These are phyloP conservation scores for Odontocolon sp. DNA, from an alignment of 2,888 invertebrate species.

Conservation along the genomic window DNA sequence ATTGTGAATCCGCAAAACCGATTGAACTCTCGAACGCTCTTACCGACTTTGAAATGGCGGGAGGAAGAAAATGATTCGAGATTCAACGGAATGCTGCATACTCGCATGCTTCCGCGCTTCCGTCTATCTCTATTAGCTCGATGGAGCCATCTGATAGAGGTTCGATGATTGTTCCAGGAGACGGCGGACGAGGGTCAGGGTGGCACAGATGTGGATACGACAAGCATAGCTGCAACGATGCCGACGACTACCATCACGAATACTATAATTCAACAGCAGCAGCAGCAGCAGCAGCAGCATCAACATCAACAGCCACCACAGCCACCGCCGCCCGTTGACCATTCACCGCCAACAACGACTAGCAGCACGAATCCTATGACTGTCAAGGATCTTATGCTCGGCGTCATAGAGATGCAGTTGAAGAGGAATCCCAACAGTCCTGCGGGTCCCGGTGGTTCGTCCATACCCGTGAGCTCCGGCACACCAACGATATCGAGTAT, in stretches of 20 bases:
- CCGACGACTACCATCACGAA: slow-evolving; percentile 69
- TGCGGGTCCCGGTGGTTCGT: slow-evolving; percentile 70
- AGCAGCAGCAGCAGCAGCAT: slow-evolving; percentile 16
- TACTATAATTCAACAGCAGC: slow-evolving; percentile 62
- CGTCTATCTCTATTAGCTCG: slow-evolving; percentile 63
- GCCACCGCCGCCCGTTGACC: slow-evolving; percentile 67
- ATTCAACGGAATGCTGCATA: slow-evolving; percentile 1
- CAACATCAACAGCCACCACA: slow-evolving; percentile 67
- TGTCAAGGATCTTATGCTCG: slow-evolving; percentile 91
- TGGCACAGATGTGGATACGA: slow-evolving; percentile 79
- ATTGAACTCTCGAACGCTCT: neutral
- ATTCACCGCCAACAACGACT: slow-evolving; percentile 75
- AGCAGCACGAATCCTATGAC: slow-evolving; percentile 85
- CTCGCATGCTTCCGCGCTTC: slow-evolving; percentile 47
- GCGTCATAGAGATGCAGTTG: slow-evolving; percentile 91
- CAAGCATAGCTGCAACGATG: slow-evolving; percentile 71
- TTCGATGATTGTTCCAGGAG: slow-evolving; percentile 82
- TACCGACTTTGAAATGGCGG: neutral
- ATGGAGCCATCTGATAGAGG: slow-evolving; percentile 80
- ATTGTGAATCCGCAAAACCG: neutral
- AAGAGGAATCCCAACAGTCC: slow-evolving; percentile 85
- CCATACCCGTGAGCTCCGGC: slow-evolving; percentile 80
- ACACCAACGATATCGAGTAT: slow-evolving; percentile 85
- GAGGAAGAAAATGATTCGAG: neutral
- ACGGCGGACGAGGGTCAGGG: slow-evolving; percentile 93